Evolutionary conservation across 2,797 vertebrate genomes (phyloP).

Genomic region (Gobionotothen gibberifrons): DNA sequence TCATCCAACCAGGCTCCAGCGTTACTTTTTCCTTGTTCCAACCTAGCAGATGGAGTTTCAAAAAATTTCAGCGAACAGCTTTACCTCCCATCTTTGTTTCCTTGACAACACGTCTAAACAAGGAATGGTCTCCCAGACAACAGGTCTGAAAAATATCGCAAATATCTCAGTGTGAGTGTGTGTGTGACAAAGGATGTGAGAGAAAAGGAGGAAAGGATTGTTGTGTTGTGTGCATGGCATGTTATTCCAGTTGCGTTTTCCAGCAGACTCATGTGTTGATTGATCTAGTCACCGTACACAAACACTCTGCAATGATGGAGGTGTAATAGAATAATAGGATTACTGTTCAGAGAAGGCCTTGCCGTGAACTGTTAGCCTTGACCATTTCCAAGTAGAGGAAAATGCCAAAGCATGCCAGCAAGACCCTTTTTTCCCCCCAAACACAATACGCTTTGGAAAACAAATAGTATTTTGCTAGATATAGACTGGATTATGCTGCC

Average conservation of each 20-base stretch:
- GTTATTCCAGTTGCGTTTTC: slow-evolving; percentile 6
- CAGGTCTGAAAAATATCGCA: slow-evolving; percentile 76
- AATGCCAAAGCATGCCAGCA: slow-evolving; percentile 37
- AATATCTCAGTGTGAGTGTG: slow-evolving; percentile 54
- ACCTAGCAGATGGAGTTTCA: slow-evolving; percentile 82
- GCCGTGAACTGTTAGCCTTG: slow-evolving; percentile 36
- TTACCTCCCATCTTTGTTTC: slow-evolving; percentile 82
- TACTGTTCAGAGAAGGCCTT: slow-evolving; percentile 54
- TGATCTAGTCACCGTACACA: slow-evolving; percentile 47
- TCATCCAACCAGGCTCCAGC: slow-evolving; percentile 55
- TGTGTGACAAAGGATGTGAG: slow-evolving; percentile 44
- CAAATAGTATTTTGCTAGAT: slow-evolving; percentile 52
- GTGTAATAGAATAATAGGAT: slow-evolving; percentile 56
- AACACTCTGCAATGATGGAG: slow-evolving; percentile 20
- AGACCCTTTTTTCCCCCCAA: slow-evolving; percentile 56
- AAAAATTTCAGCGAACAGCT: slow-evolving; percentile 78
- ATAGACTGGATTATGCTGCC: slow-evolving; percentile 48
- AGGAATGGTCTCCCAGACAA: slow-evolving; percentile 86
- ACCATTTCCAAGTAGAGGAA: slow-evolving; percentile 44
- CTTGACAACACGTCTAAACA: slow-evolving; percentile 87
- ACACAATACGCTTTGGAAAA: slow-evolving; percentile 59
- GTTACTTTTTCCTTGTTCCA: slow-evolving; percentile 72
- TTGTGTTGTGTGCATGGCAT: slow-evolving; percentile 10
- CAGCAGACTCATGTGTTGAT: slow-evolving; percentile 41
- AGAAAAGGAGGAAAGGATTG: slow-evolving; percentile 37